phyloP scores from a whole-genome alignment of 2,797 vertebrate species.

The Sylvia borin region DNA sequence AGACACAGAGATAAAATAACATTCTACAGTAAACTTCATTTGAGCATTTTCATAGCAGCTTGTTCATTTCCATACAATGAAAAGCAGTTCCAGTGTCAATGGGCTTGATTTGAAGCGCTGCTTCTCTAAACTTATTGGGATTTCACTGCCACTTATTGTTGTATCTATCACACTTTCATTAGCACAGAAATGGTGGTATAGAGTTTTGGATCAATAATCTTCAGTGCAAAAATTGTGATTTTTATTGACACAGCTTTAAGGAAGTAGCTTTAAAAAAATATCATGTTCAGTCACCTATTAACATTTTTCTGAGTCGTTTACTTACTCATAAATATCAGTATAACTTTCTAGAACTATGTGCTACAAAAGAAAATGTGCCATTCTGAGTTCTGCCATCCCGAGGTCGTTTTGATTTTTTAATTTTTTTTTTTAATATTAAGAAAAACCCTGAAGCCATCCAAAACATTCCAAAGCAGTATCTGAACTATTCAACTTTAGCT shows the following conservation, averaged over 20 bases:
- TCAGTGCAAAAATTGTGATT: background rate
- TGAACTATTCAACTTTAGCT: background rate
- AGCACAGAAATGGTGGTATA: background rate
- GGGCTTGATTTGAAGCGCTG: background rate
- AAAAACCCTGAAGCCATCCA: background rate
- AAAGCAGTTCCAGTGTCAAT: background rate
- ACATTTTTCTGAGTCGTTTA: background rate
- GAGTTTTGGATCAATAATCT: background rate
- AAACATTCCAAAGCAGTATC: background rate
- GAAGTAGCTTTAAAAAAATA: background rate
- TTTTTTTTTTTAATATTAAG: background rate
- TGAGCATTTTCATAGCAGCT: background rate
- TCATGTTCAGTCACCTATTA: background rate
- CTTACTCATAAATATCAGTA: background rate
- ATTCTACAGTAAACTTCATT: background rate
- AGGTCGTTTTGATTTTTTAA: background rate
- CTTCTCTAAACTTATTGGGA: background rate
- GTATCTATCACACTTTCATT: background rate
- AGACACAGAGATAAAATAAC: background rate
- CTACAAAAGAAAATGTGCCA: background rate
- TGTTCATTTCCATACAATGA: background rate
- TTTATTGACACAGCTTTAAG: background rate
- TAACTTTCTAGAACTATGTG: background rate
- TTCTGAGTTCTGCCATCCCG: fast-evolving
- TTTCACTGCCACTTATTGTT: background rate